Base-by-base conservation (phyloP, 2,888 invertebrate species). In the Caenorhabditis sp. region DNA sequence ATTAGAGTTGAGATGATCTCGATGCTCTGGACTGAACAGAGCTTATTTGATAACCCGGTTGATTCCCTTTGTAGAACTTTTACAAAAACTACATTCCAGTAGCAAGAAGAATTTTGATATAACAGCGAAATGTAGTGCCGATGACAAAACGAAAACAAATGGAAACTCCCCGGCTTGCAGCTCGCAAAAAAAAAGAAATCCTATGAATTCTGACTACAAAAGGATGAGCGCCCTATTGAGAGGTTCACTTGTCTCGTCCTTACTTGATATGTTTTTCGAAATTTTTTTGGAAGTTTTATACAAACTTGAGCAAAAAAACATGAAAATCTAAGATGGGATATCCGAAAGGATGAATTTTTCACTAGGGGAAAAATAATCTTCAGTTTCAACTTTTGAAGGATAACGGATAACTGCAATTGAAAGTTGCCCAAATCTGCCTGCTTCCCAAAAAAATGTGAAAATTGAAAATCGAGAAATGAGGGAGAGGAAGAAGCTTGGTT, bases 151-250 rank as follows among this genome's bases (percentile, higher is more conserved):
- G 47, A 47, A 16, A n/a, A 47, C 5, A 47, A n/a, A 2, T 16
- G 16, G 2, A 59, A 59, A n/a, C 31, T n/a, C 16, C 5, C 16
- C 16, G n/a, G n/a, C 14, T 59, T 59, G 59, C 35, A 59, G 19
- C 14, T 41, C 6, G 2, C 49, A 35, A 41, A 41, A 22, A 41
- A 59, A 38, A 12, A 38, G 12, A 12, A 41, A 19, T 38, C 19
- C 61, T 61, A 61, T 41, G 24, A 38, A 41, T 61, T 61, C 41
- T 31, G 38, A 61, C 38, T 61, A 41, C 61, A 38, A 61, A 61
- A 61, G 38, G 61, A 59, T 59, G 59, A 38, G 61, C 61, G 22
- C 61, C 61, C 38, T 61, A 31, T 63, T 26, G 44, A 63, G 63
- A 63, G 63, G 63, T 54, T 24, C n/a, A n/a, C n/a, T n/a, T n/a